Base-by-base conservation (phyloP, 2,113 vertebrate genomes). In the Centropus bengalensis region DNA sequence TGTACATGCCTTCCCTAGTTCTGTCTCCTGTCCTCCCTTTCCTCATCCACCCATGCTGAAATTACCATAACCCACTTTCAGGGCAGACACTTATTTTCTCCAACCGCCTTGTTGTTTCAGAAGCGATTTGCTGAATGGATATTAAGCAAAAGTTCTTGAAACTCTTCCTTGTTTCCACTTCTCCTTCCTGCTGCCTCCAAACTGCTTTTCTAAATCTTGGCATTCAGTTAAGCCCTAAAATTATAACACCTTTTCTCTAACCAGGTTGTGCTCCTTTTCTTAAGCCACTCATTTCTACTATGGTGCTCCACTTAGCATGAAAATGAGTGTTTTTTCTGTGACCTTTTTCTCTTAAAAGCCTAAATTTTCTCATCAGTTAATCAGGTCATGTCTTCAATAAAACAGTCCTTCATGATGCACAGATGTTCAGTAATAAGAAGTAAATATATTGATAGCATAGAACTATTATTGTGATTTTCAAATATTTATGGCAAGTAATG, bases 51-150 rank as follows among this genome's bases (percentile, higher is more conserved):
- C 67, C 40, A 2, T 77, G 85, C 78, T 69, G 67, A 63, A 80
- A 96, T 91, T 94, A 58, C 78, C 68, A 36, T 77, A 80, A 93
- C 85, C 82, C 51, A 45, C 26, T 89, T 93, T 69, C 45, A 38
- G 63, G 54, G 67, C 90, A 94, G 82, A 88, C 70, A 33, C 49
- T 44, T 73, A 51, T 23, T 32, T 33, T 80, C 54, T 91, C 88
- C 67, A 89, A 20, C 36, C 51, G 85, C 54, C 66, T 58, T 5
- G 69, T 38, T 6, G 2, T 73, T 93, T 73, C 55, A 32, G 67
- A 70, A 76, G 58, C 76, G 22, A 36, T 66, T 36, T 0, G 0
- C 19, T 66, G 40, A 32, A n/a, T 27, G 63, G 89, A 93, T 88
- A 58, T 42, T 67, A 82, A 91, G 24, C 24, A 62, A 75, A 81